Percentiles rank a stretch among this genome's conserved stretches.
Conservation (phyloP, 2,113 vertebrate species). For the Fulica atra region DNA sequence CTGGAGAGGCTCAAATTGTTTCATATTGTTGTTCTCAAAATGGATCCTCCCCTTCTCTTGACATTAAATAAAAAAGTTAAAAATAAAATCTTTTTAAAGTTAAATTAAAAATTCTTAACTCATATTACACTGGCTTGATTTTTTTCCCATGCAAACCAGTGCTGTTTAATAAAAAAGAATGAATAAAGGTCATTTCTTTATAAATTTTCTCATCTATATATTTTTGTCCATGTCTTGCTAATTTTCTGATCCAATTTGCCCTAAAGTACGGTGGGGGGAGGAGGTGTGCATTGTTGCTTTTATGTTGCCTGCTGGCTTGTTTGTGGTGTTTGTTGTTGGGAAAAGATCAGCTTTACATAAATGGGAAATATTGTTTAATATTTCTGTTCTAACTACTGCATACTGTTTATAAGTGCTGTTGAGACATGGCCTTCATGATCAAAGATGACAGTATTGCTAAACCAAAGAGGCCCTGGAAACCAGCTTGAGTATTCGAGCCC, state of each 20-base stretch:
- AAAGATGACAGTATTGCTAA: neutral
- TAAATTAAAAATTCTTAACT: neutral
- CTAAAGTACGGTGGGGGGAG: neutral
- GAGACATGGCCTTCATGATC: neutral
- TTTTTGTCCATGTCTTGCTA: neutral
- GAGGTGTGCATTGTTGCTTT: no score
- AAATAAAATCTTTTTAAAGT: neutral
- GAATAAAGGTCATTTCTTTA: neutral
- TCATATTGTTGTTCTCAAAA: neutral
- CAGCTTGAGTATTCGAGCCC: neutral
- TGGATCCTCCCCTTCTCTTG: rapidly evolving
- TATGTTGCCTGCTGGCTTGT: no score
- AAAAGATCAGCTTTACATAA: neutral
- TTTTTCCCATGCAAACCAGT: neutral
- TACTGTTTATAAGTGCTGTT: neutral
- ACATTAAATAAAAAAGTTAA: neutral
- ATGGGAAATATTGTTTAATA: neutral
- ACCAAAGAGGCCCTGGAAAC: neutral
- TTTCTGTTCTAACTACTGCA: neutral
- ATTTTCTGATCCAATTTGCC: neutral
- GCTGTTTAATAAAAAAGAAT: neutral
- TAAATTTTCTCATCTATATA: neutral
- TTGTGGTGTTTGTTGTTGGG: neutral
- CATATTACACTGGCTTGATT: neutral
- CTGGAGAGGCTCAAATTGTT: neutral